phyloP scores from a whole-genome alignment of 2,113 vertebrate species.

The Scalopus aquaticus region DNA sequence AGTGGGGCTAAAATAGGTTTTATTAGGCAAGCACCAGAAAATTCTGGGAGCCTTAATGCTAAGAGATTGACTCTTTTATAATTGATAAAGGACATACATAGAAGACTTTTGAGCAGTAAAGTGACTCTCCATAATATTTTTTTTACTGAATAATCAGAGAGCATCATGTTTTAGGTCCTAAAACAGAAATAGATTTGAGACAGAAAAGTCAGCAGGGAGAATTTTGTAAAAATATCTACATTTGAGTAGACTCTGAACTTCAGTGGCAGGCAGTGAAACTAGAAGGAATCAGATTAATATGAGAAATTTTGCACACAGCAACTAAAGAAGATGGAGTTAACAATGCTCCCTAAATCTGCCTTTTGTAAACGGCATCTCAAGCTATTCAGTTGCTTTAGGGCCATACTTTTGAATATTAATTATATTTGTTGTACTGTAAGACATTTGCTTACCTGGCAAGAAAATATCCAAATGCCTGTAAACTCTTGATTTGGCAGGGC shows the following conservation, averaged over 20 bases:
- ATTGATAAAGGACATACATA: not conserved
- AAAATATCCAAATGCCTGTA: not conserved
- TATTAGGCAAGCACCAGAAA: not conserved
- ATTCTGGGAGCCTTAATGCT: not conserved
- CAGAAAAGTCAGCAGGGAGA: not conserved
- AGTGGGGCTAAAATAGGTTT: not conserved
- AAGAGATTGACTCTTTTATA: not conserved
- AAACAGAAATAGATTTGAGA: not conserved
- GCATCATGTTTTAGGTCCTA: not conserved
- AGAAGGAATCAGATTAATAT: not conserved
- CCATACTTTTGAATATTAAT: slow-evolving; percentile 18
- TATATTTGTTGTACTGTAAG: slow-evolving; percentile 27
- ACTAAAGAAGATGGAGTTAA: not conserved
- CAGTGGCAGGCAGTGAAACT: not conserved
- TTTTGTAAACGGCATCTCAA: not conserved
- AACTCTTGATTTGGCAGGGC: not conserved
- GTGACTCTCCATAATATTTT: not conserved
- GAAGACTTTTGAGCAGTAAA: not conserved
- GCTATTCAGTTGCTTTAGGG: not conserved
- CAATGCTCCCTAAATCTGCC: not conserved
- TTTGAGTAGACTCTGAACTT: not conserved
- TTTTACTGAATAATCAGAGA: not conserved
- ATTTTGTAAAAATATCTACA: not conserved
- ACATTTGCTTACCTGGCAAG: not conserved
- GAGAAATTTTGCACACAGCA: not conserved